Evolutionary conservation across 2,113 vertebrate species (phyloP).

Genomic region (Pelecanus crispus): DNA sequence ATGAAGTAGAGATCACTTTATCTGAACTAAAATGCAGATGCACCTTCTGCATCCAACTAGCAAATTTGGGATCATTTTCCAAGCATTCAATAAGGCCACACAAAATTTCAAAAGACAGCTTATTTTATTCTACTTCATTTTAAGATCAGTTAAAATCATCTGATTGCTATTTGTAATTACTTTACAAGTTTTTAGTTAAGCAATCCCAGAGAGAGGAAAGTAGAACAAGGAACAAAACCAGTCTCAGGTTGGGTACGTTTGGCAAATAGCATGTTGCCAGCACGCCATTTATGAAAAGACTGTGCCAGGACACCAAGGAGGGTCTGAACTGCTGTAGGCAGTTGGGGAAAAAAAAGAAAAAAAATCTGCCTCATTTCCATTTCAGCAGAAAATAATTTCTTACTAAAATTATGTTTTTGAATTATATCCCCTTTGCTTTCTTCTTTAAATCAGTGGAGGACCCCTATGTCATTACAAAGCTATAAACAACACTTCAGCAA

Average conservation of each 20-base stretch:
- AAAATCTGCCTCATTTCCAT: neutral
- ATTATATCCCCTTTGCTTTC: neutral
- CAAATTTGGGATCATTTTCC: neutral
- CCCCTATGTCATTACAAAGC: neutral
- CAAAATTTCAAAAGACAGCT: neutral
- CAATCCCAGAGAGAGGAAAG: neutral
- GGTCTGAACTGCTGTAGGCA: neutral
- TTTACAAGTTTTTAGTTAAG: neutral
- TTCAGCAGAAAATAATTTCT: neutral
- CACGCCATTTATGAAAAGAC: neutral
- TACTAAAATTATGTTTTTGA: neutral
- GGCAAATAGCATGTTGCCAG: neutral
- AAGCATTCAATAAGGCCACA: neutral
- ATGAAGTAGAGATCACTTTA: fast-evolving
- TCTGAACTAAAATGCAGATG: fast-evolving
- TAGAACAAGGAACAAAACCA: neutral
- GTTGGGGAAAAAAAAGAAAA: neutral
- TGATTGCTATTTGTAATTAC: neutral
- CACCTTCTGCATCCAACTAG: neutral
- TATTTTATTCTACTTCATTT: neutral
- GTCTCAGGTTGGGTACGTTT: neutral
- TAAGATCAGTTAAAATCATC: neutral
- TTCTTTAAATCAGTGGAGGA: neutral
- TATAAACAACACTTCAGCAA: neutral
- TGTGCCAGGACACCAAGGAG: neutral